These are phyloP conservation scores for Ecdyonurus torrentis DNA, from an alignment of 2,888 invertebrate species.

Conservation along the genomic window DNA sequence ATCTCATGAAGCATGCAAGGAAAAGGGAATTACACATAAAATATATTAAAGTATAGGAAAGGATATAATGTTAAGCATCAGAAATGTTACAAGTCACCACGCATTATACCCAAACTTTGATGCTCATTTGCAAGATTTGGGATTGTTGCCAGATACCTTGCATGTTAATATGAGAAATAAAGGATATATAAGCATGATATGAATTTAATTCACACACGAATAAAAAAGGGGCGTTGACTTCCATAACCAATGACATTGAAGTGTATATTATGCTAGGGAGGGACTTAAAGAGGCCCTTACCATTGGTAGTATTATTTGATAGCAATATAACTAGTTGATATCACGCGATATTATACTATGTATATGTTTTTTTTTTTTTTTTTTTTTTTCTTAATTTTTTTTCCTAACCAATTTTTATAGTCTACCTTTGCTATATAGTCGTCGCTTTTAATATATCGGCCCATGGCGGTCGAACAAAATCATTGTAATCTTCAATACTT, in stretches of 20 bases:
- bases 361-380: background rate
- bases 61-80: no score
- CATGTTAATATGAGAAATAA: background rate
- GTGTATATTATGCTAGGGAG: background rate
- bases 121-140: no score
- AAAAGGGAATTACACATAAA: no score
- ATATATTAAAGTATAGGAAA: no score
- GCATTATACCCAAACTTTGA: no score
- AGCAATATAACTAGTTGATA: background rate
- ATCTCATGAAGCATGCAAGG: no score
- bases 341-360: background rate
- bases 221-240: background rate
- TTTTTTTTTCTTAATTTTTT: no score
- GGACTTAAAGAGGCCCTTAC: background rate
- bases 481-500: background rate
- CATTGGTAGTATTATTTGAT: background rate
- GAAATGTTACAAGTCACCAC: no score
- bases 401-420: no score
- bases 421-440: no score
- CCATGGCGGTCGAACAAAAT: background rate
- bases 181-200: background rate
- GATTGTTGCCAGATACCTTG: background rate
- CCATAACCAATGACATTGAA: background rate
- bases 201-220: background rate
- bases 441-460: background rate